phyloP scores from a whole-genome alignment of 2,888 invertebrate genomes.

The Drosophila mimica region DNA sequence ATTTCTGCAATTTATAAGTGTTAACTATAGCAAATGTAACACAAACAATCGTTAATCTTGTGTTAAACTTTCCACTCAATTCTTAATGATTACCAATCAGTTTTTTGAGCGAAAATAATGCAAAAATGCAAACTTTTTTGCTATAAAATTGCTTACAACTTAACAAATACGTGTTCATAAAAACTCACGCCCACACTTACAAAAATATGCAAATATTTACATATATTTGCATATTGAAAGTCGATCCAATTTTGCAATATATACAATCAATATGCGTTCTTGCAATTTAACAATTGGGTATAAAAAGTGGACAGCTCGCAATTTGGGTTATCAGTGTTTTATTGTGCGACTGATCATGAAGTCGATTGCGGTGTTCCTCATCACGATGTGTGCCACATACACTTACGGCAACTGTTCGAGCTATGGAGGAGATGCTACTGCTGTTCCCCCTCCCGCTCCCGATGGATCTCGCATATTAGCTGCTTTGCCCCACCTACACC shows the following conservation, averaged over 20 bases:
- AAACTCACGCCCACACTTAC: slow-evolving; percentile 14
- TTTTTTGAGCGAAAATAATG: neutral
- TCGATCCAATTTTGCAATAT: slow-evolving; percentile 14
- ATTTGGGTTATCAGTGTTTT: slow-evolving; percentile 12
- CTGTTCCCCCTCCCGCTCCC: neutral
- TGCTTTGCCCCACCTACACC: slow-evolving; percentile 44
- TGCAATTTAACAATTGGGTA: slow-evolving; percentile 17
- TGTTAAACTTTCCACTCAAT: neutral
- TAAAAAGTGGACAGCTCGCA: slow-evolving; percentile 14
- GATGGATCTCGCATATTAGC: slow-evolving; percentile 62
- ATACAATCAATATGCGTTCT: slow-evolving; percentile 17
- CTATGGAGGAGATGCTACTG: slow-evolving; percentile 32
- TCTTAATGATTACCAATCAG: neutral
- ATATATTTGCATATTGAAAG: neutral
- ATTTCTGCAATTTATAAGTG: too few relatives aligned
- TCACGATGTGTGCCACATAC: slow-evolving; percentile 36
- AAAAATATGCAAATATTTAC: neutral
- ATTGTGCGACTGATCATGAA: slow-evolving; percentile 54
- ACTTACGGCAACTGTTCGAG: slow-evolving; percentile 47
- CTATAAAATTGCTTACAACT: slow-evolving; percentile 29
- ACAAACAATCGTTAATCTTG: neutral
- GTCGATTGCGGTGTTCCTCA: slow-evolving; percentile 33
- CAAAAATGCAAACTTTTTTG: neutral
- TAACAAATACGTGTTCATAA: neutral
- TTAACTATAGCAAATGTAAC: neutral